phyloP scores from a whole-genome alignment of 2,888 invertebrate species.

The Patella depressa region DNA sequence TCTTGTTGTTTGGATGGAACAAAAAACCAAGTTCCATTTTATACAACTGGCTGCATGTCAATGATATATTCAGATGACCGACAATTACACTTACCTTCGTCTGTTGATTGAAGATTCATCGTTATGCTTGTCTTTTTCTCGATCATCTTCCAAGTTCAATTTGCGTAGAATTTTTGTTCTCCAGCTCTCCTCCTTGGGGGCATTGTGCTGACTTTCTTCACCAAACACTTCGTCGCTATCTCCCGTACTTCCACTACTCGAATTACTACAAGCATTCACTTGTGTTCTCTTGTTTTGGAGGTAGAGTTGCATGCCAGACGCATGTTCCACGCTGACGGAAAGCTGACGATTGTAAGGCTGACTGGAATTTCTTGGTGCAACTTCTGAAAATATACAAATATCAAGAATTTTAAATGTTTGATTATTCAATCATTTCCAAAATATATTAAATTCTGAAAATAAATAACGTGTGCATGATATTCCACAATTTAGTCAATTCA shows the following conservation, averaged over 20 bases:
- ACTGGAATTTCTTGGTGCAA: not conserved
- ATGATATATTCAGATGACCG: not conserved
- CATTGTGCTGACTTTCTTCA: slow-evolving; percentile 23
- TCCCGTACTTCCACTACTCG: slow-evolving; percentile 35
- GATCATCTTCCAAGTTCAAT: slow-evolving; percentile 20
- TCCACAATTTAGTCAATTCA: no score
- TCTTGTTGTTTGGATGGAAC: no score
- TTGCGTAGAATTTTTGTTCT: slow-evolving; percentile 15
- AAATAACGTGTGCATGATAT: no score
- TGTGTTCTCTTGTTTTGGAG: not conserved
- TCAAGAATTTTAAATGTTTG: no score
- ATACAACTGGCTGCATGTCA: no score
- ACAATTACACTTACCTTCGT: slow-evolving; percentile 12
- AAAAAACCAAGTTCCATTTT: no score
- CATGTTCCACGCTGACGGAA: not conserved
- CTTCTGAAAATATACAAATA: not conserved
- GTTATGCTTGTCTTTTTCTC: not conserved
- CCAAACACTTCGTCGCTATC: slow-evolving; percentile 52
- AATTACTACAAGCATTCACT: not conserved
- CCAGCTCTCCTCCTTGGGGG: slow-evolving; percentile 4
- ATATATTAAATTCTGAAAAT: no score
- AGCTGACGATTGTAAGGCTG: slow-evolving; percentile 1
- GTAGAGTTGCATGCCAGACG: slow-evolving; percentile 1
- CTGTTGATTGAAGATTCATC: slow-evolving; percentile 5
- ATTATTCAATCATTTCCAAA: no score